These are phyloP conservation scores for Nomada hirtipes DNA, from an alignment of 2,888 invertebrate genomes.

Conservation along the genomic window DNA sequence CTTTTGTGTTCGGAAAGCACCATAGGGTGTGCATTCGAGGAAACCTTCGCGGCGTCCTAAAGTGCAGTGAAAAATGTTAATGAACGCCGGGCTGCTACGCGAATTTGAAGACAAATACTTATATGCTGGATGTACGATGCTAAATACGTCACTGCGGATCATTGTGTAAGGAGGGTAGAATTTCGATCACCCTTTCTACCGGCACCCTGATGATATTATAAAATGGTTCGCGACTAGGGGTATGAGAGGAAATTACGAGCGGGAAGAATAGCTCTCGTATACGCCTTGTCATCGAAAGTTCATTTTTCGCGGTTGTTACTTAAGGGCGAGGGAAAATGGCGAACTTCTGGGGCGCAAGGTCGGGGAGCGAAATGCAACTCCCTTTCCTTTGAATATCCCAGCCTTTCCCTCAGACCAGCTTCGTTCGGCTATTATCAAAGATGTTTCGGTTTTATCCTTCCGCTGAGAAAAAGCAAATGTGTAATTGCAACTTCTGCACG, in stretches of 20 bases:
- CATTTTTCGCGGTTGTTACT: constrained; percentile 74
- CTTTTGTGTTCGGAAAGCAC: too few relatives aligned
- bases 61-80: too few relatives aligned
- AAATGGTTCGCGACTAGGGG: constrained; percentile 55
- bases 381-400: neutral
- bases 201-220: constrained; percentile 71
- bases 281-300: constrained; percentile 72
- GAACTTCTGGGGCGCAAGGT: constrained; percentile 23
- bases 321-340: constrained; percentile 34
- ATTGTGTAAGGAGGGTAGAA: constrained; percentile 43
- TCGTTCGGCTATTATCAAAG: neutral
- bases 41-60: neutral
- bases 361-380: constrained; percentile 11
- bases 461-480: neutral
- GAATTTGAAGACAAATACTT: too few relatives aligned
- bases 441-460: too few relatives aligned
- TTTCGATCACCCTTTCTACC: constrained; percentile 39
- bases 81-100: too few relatives aligned
- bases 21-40: too few relatives aligned
- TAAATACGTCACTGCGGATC: neutral
- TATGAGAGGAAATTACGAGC: constrained; percentile 40
- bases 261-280: constrained; percentile 55
- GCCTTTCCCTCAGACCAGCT: neutral
- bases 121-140: too few relatives aligned
- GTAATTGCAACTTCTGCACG: neutral